phyloP scores from a whole-genome alignment of 2,888 invertebrate genomes.

The Lobophora halterata region DNA sequence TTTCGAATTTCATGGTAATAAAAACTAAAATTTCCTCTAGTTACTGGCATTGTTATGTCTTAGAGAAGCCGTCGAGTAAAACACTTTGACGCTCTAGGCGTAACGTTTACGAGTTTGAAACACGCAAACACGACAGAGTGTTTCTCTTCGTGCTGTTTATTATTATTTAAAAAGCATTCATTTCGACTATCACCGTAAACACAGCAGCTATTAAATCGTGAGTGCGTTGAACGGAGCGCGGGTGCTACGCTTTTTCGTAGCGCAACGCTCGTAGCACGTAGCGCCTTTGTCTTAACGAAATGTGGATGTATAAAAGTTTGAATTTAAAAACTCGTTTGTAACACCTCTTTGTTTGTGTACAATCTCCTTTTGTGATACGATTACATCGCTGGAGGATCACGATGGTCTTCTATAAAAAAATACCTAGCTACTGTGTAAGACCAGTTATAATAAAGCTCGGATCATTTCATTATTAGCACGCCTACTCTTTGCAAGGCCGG shows the following conservation, averaged over 20 bases:
- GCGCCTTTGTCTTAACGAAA: slow-evolving; percentile 11
- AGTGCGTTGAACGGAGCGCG: neutral
- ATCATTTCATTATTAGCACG: slow-evolving; percentile 40
- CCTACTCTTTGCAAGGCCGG: slow-evolving; percentile 28
- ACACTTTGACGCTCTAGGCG: slow-evolving; percentile 41
- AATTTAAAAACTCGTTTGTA: too few species aligned
- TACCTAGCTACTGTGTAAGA: too few species aligned
- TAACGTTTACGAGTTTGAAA: slow-evolving; percentile 33
- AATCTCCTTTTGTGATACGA: too few species aligned
- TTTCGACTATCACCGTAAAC: slow-evolving; percentile 25
- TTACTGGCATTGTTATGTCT: slow-evolving; percentile 31
- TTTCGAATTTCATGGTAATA: slow-evolving; percentile 1
- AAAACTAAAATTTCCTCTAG: slow-evolving; percentile 11
- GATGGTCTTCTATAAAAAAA: too few species aligned
- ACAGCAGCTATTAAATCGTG: slow-evolving; percentile 11
- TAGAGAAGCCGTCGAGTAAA: slow-evolving; percentile 37
- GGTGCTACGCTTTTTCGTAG: slow-evolving; percentile 41
- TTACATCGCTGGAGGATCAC: too few species aligned
- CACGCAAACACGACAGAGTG: slow-evolving; percentile 37
- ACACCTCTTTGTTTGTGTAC: too few species aligned
- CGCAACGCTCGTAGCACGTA: slow-evolving; percentile 32
- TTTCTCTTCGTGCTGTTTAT: slow-evolving; percentile 25
- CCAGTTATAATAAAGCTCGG: slow-evolving; percentile 40
- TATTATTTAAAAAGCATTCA: slow-evolving; percentile 23
- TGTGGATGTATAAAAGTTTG: too few species aligned